Evolutionary conservation across 2,113 vertebrate species (phyloP), one percentile per base, ranked within the genome.

Genomic region (Xenopus laevis): DNA sequence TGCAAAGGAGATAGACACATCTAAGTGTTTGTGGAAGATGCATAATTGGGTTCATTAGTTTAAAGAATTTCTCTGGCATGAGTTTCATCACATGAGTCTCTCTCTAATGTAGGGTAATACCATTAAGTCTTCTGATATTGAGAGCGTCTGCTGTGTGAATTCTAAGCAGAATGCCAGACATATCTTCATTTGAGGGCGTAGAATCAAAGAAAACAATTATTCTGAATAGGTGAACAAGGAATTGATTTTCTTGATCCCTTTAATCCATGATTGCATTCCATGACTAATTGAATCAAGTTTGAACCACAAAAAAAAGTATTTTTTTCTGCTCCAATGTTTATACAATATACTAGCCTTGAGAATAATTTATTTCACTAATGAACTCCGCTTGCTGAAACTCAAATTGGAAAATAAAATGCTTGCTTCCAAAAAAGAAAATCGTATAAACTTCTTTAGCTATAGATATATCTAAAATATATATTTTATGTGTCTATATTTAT

Each of bases 201-300:
- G 45, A 67, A 67, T 67, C 65, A 67, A 50, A 67, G 45, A 50
- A 67, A 67, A 67, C 65, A 67, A 67, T 67, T 67, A 67, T 67
- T 67, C 45, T 8, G 65, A 67, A 67, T 67, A 67, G 44, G 45
- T 67, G 46, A 67, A 20, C 13, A 67, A 45, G 65, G 44, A 47
- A 67, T 67, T 50, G 65, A 50, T 67, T 67, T 50, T 67, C 46
- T 23, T 67, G 65, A 67, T 67, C 45, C 65, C 65, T 67, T 67
- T 67, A 67, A 67, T 47, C 65, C 65, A 12, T 15, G 18, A 50
- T 11, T 50, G 45, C 12, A 50, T 50, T 67, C 65, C 44, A 67
- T 67, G 65, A 67, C 65, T 67, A 67, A 67, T 67, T 67, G 63
- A 65, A 65, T 65, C 40, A 65, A 65, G 63, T 46, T 40, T 64